Conservation (phyloP, 2,113 vertebrate species). For the Strix uralensis region DNA sequence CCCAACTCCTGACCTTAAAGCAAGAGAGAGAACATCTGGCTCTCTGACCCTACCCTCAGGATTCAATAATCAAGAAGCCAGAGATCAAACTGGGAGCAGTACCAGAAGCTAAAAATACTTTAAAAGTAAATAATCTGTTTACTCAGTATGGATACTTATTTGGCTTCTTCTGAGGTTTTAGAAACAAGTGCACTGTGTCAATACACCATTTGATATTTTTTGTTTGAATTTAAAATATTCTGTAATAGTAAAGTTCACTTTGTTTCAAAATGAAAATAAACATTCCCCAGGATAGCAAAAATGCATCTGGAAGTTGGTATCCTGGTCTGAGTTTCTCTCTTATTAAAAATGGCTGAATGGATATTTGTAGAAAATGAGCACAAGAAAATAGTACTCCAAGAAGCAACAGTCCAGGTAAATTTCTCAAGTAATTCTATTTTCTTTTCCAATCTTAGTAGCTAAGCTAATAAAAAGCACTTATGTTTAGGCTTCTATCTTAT, state of each 20-base stretch:
- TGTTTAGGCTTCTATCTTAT: neutral
- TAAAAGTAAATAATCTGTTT: conserved; percentile 16
- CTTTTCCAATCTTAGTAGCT: neutral
- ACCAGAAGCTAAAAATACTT: conserved; percentile 7
- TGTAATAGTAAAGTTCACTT: neutral
- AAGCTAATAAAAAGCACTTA: neutral
- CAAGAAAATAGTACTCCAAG: neutral
- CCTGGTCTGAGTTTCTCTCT: neutral
- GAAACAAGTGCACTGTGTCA: neutral
- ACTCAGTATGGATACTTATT: neutral
- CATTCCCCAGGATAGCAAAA: neutral
- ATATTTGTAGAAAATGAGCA: neutral
- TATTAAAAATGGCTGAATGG: neutral
- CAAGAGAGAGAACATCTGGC: neutral
- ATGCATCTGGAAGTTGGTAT: neutral
- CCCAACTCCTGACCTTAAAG: conserved; percentile 1
- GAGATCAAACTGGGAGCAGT: neutral
- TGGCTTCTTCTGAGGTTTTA: neutral
- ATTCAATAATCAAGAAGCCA: conserved; percentile 39
- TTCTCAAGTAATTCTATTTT: neutral
- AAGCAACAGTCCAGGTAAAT: neutral
- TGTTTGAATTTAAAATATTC: conserved; percentile 25
- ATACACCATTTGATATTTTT: neutral
- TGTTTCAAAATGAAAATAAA: conserved; percentile 36
- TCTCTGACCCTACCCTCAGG: neutral